Percentiles rank a stretch among this genome's conserved stretches.
Evolutionary conservation across 2,797 vertebrate species (phyloP).

Genomic region (Toxotes lorentzi): DNA sequence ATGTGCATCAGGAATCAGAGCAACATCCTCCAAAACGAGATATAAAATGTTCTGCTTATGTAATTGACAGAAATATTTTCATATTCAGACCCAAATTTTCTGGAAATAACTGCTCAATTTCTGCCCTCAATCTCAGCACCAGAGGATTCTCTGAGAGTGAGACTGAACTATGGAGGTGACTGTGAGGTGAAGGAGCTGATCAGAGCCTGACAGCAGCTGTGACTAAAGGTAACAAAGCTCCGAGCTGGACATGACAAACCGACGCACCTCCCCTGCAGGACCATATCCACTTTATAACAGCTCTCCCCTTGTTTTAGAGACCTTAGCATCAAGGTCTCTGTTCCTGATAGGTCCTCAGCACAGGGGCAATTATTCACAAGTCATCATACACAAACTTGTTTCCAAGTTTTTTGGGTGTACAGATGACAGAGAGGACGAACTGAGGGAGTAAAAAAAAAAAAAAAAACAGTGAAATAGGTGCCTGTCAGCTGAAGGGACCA

Average conservation of each 20-base stretch:
- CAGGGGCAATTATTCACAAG: conserved; percentile 19
- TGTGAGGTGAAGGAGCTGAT: conserved; percentile 59
- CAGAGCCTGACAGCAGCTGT: conserved; percentile 40
- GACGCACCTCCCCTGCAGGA: conserved; percentile 29
- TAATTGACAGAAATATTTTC: conserved; percentile 55
- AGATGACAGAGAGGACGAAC: not conserved
- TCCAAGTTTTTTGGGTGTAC: not conserved
- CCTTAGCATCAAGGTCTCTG: conserved; percentile 33
- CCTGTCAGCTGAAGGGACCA: not conserved
- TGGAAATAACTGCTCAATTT: conserved; percentile 26
- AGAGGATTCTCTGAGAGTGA: conserved; percentile 28
- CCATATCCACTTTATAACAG: conserved; percentile 27
- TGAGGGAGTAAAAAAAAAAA: not conserved
- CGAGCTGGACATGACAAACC: conserved; percentile 58
- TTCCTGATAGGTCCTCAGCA: conserved; percentile 23
- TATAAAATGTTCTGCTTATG: conserved; percentile 52
- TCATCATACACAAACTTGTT: conserved; percentile 10
- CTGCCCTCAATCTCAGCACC: conserved; percentile 25
- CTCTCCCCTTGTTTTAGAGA: conserved; percentile 31
- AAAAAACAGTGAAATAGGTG: not conserved
- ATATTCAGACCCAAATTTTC: conserved; percentile 42
- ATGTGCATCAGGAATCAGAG: conserved; percentile 42
- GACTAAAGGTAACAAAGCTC: conserved; percentile 62
- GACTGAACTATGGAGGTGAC: conserved; percentile 32
- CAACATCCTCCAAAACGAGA: conserved; percentile 38